phyloP scores from a whole-genome alignment of 2,888 invertebrate species.

The Morpho deidamia region DNA sequence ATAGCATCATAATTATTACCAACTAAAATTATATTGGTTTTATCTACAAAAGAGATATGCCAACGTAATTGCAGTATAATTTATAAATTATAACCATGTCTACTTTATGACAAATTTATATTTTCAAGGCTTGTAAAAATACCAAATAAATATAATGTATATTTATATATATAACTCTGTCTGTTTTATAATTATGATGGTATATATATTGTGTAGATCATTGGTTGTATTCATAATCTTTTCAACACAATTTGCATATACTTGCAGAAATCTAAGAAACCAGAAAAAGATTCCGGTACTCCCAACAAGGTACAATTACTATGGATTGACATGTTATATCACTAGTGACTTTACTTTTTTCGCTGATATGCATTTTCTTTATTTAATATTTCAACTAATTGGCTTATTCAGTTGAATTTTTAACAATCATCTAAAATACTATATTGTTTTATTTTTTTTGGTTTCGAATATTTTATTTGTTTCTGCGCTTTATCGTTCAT shows the following conservation, averaged over 20 bases:
- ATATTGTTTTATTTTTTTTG: slow-evolving; percentile 1
- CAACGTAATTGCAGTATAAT: too few species aligned
- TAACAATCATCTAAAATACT: slow-evolving; percentile 1
- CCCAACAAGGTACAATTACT: slow-evolving; percentile 83
- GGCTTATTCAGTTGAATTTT: slow-evolving; percentile 4
- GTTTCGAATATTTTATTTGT: slow-evolving; percentile 25
- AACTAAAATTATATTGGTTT: too few species aligned
- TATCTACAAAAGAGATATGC: too few species aligned
- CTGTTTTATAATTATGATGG: not conserved
- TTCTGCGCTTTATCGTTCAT: not conserved
- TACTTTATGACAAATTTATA: too few species aligned
- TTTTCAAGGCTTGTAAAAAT: too few species aligned
- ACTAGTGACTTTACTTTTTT: slow-evolving; percentile 30
- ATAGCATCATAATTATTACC: too few species aligned
- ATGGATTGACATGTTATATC: slow-evolving; percentile 33
- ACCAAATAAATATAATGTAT: too few species aligned
- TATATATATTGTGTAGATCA: not conserved
- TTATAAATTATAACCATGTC: too few species aligned
- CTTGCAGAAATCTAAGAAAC: slow-evolving; percentile 89
- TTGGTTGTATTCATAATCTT: not conserved
- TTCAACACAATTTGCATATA: not conserved
- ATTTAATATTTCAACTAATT: slow-evolving; percentile 25
- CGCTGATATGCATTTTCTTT: slow-evolving; percentile 20
- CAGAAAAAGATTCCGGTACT: slow-evolving; percentile 83
- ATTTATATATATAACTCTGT: too few species aligned